These are phyloP conservation scores for Phaonia tiefii DNA, from an alignment of 2,888 invertebrate species.

Conservation along the genomic window DNA sequence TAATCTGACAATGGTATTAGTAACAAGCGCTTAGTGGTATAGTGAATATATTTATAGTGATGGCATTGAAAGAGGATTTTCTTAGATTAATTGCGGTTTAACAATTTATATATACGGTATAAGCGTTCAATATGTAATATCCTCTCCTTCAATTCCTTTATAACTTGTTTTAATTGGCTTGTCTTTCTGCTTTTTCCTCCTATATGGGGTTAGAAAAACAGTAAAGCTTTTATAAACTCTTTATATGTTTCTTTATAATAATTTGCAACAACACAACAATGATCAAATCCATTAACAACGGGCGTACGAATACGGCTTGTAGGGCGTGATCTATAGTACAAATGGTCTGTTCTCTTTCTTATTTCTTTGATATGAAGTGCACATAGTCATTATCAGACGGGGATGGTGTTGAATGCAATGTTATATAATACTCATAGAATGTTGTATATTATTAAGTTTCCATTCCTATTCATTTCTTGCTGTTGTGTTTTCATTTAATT, in stretches of 20 bases:
- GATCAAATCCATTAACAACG: slow-evolving; percentile 23
- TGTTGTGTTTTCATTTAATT: too few species aligned
- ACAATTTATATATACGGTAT: slow-evolving; percentile 52
- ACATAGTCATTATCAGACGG: neutral
- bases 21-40: slow-evolving; percentile 13
- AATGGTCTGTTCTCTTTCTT: neutral
- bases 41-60: neutral
- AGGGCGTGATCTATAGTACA: too few species aligned
- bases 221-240: neutral
- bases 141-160: too few species aligned
- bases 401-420: neutral
- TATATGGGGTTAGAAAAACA: too few species aligned
- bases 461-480: neutral
- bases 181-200: too few species aligned
- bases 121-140: too few species aligned
- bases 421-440: neutral
- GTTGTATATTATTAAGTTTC: neutral
- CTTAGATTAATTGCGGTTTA: slow-evolving; percentile 64
- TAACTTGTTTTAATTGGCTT: too few species aligned
- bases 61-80: slow-evolving; percentile 62
- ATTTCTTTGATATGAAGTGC: slow-evolving; percentile 24
- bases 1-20: slow-evolving; percentile 60
- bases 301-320: too few species aligned
- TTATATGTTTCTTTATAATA: slow-evolving; percentile 10
- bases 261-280: slow-evolving; percentile 2